These are phyloP conservation scores for Edolisoma coerulescens DNA, from an alignment of 2,113 vertebrate genomes.

Conservation along the genomic window DNA sequence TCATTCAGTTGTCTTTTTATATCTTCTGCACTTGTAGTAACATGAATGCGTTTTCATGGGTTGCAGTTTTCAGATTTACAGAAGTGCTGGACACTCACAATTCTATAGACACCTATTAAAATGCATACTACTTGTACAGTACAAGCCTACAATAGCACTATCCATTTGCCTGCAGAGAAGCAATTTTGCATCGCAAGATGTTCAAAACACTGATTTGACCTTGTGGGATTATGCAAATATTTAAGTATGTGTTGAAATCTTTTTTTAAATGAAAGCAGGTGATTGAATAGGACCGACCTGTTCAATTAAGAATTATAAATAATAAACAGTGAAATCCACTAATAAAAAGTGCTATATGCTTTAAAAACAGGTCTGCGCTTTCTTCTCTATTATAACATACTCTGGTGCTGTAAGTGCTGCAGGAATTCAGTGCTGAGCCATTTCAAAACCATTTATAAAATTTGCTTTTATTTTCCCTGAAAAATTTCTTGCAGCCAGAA, in stretches of 20 bases:
- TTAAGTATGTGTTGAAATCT: background rate
- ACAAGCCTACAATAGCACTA: background rate
- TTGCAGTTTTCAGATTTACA: background rate
- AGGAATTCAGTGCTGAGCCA: background rate
- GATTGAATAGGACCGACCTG: background rate
- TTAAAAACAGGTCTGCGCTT: background rate
- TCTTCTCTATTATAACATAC: background rate
- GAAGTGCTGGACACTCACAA: background rate
- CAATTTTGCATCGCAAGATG: background rate
- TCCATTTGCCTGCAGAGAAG: background rate
- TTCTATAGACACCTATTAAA: background rate
- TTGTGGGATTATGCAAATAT: background rate
- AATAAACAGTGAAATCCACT: background rate
- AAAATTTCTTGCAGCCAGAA: background rate
- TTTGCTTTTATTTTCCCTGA: background rate
- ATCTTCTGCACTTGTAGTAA: background rate
- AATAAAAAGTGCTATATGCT: background rate
- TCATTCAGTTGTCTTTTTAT: background rate
- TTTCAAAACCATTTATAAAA: background rate
- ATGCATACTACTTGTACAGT: accelerated
- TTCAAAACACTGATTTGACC: background rate
- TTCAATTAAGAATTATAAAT: background rate
- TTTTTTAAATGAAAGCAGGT: background rate
- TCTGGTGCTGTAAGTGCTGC: background rate
- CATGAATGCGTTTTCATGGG: background rate